Conservation (phyloP, 1,140 invertebrate species). For the Tetragonula clypearis region DNA sequence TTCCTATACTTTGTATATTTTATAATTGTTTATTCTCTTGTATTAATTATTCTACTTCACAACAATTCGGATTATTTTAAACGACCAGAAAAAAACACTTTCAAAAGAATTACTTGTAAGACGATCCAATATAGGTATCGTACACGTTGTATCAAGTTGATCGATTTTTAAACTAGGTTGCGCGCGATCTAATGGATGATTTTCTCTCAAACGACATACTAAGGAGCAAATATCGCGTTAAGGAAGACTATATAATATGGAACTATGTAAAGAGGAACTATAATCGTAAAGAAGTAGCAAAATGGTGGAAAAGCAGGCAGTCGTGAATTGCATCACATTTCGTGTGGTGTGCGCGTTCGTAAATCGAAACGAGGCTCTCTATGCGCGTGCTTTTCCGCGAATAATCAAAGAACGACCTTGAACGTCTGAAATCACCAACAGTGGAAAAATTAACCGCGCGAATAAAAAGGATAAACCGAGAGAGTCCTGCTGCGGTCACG, state of each 20-base stretch:
- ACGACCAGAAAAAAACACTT: too few species aligned
- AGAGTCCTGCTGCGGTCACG: neutral
- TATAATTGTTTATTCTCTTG: too few species aligned
- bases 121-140: too few species aligned
- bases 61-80: too few species aligned
- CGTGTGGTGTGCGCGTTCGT: neutral
- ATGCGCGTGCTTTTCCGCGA: constrained; percentile 15
- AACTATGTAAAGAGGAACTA: neutral
- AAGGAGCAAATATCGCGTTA: neutral
- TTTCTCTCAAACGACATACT: neutral
- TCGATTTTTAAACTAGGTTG: neutral
- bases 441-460: neutral
- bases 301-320: neutral
- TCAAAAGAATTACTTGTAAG: too few species aligned
- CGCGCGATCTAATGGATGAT: neutral
- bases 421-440: neutral
- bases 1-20: too few species aligned
- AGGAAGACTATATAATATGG: too few species aligned
- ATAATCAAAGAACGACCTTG: constrained; percentile 13
- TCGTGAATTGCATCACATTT: constrained; percentile 3
- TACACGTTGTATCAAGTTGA: neutral
- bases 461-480: neutral
- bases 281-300: neutral
- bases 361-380: neutral
- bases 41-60: too few species aligned